Evolutionary conservation across 1,140 invertebrate species (phyloP).

Genomic region (Lerema accius): DNA sequence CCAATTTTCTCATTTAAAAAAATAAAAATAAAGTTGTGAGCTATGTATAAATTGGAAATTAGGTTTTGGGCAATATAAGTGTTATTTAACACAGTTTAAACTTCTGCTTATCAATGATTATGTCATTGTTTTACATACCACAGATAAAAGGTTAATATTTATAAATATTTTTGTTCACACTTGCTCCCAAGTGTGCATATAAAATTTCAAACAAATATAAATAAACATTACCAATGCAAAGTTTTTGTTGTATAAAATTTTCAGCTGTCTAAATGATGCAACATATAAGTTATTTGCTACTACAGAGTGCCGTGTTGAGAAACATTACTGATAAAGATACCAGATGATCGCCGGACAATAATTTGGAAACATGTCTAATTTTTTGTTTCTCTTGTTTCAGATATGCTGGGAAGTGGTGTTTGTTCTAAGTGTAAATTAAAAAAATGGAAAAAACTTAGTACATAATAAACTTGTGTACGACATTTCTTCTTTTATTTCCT

Average conservation of each 20-base stretch:
- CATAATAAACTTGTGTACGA: constrained; percentile 72
- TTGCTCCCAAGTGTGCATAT: neutral
- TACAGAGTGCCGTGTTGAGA: constrained; percentile 76
- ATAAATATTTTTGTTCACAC: neutral
- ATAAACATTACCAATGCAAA: neutral
- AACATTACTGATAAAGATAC: constrained; percentile 50
- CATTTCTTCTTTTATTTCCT: constrained; percentile 34
- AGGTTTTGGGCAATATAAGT: no score
- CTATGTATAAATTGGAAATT: no score
- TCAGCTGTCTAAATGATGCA: constrained; percentile 60
- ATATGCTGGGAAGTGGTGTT: constrained; percentile 65
- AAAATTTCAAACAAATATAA: constrained; percentile 5
- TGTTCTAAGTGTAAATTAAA: constrained; percentile 72
- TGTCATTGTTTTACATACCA: constrained; percentile 11
- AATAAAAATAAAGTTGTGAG: no score
- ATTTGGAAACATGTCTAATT: constrained; percentile 34
- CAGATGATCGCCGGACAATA: neutral
- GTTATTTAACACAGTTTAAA: neutral
- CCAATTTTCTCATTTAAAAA: no score
- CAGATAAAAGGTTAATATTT: neutral
- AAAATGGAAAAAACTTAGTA: constrained; percentile 71
- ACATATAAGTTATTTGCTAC: constrained; percentile 75
- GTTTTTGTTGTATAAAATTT: neutral
- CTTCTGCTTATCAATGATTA: constrained; percentile 7
- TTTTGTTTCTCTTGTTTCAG: constrained; percentile 67